Evolutionary conservation across 30 jellyfish, hydroid and myxozoan genomes (phyloP).

Genomic region (Cassiopea xamachana): DNA sequence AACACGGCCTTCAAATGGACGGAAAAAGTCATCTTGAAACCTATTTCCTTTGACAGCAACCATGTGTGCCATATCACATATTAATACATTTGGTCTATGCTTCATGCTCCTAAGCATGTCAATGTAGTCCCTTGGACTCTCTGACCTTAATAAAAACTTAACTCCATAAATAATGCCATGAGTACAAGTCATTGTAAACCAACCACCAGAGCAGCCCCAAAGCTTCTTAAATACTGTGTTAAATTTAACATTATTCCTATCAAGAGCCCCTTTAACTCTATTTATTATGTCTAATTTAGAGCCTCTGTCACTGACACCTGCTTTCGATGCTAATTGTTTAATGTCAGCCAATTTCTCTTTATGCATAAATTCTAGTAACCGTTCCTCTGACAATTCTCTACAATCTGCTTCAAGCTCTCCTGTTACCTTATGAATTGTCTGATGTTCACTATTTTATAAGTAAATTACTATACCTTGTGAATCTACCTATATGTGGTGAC

Average conservation of each 20-base stretch:
- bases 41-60: slow-evolving; percentile 58
- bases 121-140: slow-evolving; percentile 60
- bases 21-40: not conserved
- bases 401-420: not conserved
- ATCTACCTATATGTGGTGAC: slow-evolving; percentile 12
- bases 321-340: not conserved
- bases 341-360: slow-evolving; percentile 1
- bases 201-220: slow-evolving; percentile 35
- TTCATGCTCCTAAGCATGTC: slow-evolving; percentile 49
- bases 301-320: slow-evolving; percentile 6
- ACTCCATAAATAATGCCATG: slow-evolving; percentile 44
- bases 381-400: slow-evolving; percentile 27
- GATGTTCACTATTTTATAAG: slow-evolving; percentile 4
- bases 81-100: slow-evolving; percentile 39
- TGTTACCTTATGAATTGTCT: not conserved
- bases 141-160: slow-evolving; percentile 62
- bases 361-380: not conserved
- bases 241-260: not conserved
- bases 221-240: slow-evolving; percentile 20
- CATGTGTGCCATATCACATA: slow-evolving; percentile 76
- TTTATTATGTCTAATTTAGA: slow-evolving; percentile 16
- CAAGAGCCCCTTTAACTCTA: not conserved
- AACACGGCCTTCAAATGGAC: slow-evolving; percentile 69
- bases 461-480: not conserved
- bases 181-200: slow-evolving; percentile 16